Percentiles rank a stretch among this genome's conserved stretches.
phyloP scores from a whole-genome alignment of 2,113 vertebrate species.

The Nymphicus hollandicus region DNA sequence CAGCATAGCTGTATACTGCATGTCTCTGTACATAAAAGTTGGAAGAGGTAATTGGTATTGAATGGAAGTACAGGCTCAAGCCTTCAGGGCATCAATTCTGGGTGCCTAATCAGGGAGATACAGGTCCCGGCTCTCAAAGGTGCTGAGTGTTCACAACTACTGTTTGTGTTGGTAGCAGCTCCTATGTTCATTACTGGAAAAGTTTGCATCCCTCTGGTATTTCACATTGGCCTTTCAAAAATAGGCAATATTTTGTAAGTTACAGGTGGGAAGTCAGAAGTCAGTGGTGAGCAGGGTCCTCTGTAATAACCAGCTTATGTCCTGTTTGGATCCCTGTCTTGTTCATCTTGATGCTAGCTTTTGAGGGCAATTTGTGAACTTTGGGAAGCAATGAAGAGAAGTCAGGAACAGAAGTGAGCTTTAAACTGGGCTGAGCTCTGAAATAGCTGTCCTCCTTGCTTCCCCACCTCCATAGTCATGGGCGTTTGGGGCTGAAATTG shows the following conservation, averaged over 20 bases:
- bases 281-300: not conserved
- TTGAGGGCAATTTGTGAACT: not conserved
- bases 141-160: not conserved
- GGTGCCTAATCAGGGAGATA: not conserved
- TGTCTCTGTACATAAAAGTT: not conserved
- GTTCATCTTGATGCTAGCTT: not conserved
- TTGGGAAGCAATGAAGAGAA: not conserved
- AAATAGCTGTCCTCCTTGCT: not conserved
- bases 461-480: not conserved
- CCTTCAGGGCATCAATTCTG: not conserved
- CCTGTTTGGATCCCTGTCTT: not conserved
- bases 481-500: not conserved
- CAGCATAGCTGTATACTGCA: not conserved
- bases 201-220: not conserved
- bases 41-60: not conserved
- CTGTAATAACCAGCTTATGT: not conserved
- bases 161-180: not conserved
- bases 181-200: not conserved
- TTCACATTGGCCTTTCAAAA: not conserved
- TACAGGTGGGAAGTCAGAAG: not conserved
- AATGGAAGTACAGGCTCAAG: not conserved
- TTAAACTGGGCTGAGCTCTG: not conserved
- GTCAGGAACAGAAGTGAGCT: not conserved
- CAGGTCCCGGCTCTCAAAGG: not conserved
- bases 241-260: not conserved